A percentile compares a stretch with the other conserved stretches of the same genome.
Evolutionary conservation across 2,888 invertebrate species (phyloP).

Genomic region (Rhabditophanes sp.): DNA sequence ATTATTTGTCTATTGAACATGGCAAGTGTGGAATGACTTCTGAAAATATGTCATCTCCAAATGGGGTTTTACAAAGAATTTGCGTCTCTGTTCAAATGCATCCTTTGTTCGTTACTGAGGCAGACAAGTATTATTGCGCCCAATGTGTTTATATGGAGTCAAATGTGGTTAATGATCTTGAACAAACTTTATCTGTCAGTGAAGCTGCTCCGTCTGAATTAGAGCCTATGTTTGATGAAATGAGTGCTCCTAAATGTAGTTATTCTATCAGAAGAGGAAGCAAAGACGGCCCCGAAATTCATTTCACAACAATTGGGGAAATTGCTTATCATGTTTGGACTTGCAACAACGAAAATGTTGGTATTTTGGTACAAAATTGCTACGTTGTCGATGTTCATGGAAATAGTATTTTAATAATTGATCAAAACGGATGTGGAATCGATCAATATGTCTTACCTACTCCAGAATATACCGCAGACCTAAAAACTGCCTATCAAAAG

Average conservation of each 20-base stretch:
- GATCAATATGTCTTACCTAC: slow-evolving; percentile 41
- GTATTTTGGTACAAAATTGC: slow-evolving; percentile 43
- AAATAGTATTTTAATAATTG: slow-evolving; percentile 41
- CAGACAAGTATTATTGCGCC: slow-evolving; percentile 41
- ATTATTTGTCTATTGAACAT: slow-evolving; percentile 27
- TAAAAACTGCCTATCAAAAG: slow-evolving; percentile 36
- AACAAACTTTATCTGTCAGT: slow-evolving; percentile 23
- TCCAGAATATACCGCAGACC: slow-evolving; percentile 29
- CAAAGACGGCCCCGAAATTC: slow-evolving; percentile 34
- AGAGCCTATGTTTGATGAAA: slow-evolving; percentile 37
- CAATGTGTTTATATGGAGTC: slow-evolving; percentile 41
- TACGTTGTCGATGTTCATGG: slow-evolving; percentile 38
- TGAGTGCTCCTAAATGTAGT: slow-evolving; percentile 28
- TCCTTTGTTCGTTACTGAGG: slow-evolving; percentile 42
- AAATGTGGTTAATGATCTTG: slow-evolving; percentile 32
- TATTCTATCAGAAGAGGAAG: slow-evolving; percentile 38
- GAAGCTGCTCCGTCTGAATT: slow-evolving; percentile 23
- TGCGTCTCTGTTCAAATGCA: slow-evolving; percentile 40
- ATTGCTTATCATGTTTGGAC: slow-evolving; percentile 38
- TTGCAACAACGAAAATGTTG: slow-evolving; percentile 34
- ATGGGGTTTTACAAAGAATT: slow-evolving; percentile 31
- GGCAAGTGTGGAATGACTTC: slow-evolving; percentile 38
- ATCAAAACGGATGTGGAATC: slow-evolving; percentile 43
- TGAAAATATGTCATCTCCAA: slow-evolving; percentile 30
- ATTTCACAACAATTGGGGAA: slow-evolving; percentile 40